A percentile compares a stretch with the other conserved stretches of the same genome.
Evolutionary conservation across 1,140 invertebrate genomes (phyloP).

Genomic region (Trichomalopsis sarcophagae): DNA sequence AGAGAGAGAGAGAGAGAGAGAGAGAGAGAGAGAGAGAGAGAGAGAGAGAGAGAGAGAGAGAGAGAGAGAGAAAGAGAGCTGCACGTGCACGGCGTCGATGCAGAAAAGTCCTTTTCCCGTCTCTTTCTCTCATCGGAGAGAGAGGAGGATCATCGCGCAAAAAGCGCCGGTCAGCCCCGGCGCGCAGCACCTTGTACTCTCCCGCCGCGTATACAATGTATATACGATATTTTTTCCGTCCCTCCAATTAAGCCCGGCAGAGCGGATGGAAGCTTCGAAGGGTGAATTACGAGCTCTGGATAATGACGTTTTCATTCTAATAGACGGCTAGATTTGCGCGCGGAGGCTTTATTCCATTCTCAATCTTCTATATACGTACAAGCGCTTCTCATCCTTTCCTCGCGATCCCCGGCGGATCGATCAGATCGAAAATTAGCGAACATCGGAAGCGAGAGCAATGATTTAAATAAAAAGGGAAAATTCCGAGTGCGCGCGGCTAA

Average conservation of each 20-base stretch:
- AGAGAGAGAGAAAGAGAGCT: too few relatives aligned
- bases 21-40: too few relatives aligned
- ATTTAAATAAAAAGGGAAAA: neutral
- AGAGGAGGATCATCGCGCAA: neutral
- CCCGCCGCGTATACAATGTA: neutral
- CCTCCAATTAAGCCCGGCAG: neutral
- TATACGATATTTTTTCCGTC: neutral
- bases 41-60: too few relatives aligned
- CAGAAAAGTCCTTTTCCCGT: neutral
- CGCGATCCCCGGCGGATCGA: neutral
- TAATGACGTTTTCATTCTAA: conserved; percentile 67
- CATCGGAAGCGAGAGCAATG: neutral
- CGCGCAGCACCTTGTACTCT: too few relatives aligned
- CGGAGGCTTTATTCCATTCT: too few relatives aligned
- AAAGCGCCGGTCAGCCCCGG: neutral
- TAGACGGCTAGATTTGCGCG: conserved; percentile 55
- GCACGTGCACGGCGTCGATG: too few relatives aligned
- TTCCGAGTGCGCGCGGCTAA: neutral
- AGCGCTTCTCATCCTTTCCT: too few relatives aligned
- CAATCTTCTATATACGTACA: too few relatives aligned
- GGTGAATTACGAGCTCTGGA: conserved; percentile 59
- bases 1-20: too few relatives aligned
- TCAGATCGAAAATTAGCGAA: neutral
- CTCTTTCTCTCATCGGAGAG: neutral
- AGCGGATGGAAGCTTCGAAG: neutral